Conservation (phyloP, 1,140 invertebrate genomes). For the Heterodera carotae region DNA sequence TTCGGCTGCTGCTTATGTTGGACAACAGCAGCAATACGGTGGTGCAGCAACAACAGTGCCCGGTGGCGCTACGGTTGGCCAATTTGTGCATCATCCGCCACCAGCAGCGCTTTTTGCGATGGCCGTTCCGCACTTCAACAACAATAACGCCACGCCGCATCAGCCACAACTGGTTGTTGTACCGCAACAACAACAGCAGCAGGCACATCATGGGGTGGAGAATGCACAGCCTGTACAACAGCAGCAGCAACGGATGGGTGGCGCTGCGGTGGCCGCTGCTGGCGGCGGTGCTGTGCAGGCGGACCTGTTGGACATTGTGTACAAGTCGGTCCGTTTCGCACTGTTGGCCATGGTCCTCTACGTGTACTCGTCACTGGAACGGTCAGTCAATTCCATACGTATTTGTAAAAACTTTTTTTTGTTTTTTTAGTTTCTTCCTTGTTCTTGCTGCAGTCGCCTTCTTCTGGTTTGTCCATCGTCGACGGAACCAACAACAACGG, state of each 20-base stretch:
- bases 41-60: too few species aligned
- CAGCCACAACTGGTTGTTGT: neutral
- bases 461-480: slow-evolving; percentile 14
- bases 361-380: slow-evolving; percentile 24
- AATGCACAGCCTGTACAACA: slow-evolving; percentile 1
- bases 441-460: neutral
- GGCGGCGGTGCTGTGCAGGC: neutral
- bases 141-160: neutral
- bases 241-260: slow-evolving; percentile 5
- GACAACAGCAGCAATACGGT: too few species aligned
- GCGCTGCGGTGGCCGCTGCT: neutral
- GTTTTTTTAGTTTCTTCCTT: slow-evolving; percentile 7
- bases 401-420: too few species aligned
- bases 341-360: slow-evolving; percentile 26
- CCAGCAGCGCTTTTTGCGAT: neutral
- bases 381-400: too few species aligned
- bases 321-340: slow-evolving; percentile 25
- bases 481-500: neutral
- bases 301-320: slow-evolving; percentile 21
- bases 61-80: too few species aligned
- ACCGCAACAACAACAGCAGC: neutral
- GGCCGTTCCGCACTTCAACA: too few species aligned
- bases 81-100: too few species aligned
- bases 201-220: neutral
- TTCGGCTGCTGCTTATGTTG: neutral